Evolutionary conservation across 2,797 vertebrate genomes (phyloP), one percentile per base, ranked within the genome.

Genomic region (Sebastolobus altivelis): DNA sequence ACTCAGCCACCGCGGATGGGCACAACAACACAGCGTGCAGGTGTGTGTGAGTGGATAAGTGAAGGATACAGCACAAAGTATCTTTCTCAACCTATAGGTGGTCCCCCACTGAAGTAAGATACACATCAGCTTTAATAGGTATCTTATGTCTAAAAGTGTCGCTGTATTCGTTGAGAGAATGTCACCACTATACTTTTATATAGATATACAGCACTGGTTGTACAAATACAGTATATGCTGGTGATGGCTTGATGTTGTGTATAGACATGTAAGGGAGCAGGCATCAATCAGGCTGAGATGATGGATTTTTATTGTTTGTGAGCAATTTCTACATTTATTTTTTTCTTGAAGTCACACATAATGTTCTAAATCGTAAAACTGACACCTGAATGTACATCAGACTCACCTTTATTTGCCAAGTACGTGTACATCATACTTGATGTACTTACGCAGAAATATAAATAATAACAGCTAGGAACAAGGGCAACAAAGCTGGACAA

Each of bases 51-150:
- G 85, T 55, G 77, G 79, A 70, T 75, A 73, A 84, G 86, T 81
- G 89, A 91, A 87, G 79, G 80, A 91, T 84, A 62, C 38, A 8
- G 74, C 89, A 87, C 84, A 87, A 91, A 89, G 88, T 80, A 73
- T 86, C 78, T 87, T 62, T 88, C 83, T 87, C 78, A 85, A 85
- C 79, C 91, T 82, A 86, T 87, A 87, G 93, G 91, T 79, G 92
- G 91, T 89, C 90, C 67, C 66, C 59, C 65, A 86, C 77, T 81
- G 75, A 86, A 87, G 83, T 62, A 70, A 88, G 81, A 87, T 75
- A 82, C 81, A 84, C 88, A 90, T 90, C 88, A 89, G 75, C 91
- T 91, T 61, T 93, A 93, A 94, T 93, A 82, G 88, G 81, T 79
- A 82, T 88, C 84, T 89, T 73, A 65, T 82, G 82, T 93, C 89